These are phyloP conservation scores for Tachystola acroxantha DNA, from an alignment of 2,888 invertebrate genomes.

Conservation along the genomic window DNA sequence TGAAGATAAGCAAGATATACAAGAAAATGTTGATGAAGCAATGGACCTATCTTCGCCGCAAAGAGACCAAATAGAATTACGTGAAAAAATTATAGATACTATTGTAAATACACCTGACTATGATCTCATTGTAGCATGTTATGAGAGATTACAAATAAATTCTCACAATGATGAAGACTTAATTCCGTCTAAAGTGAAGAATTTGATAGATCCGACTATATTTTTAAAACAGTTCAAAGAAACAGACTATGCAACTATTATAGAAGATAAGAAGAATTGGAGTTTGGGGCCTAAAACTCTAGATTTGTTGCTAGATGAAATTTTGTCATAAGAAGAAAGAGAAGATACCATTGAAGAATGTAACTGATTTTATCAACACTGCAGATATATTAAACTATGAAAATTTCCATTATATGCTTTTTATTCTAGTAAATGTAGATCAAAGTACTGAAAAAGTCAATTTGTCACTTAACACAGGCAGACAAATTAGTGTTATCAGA, in stretches of 20 bases:
- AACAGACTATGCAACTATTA: constrained; percentile 70
- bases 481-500: too few species aligned
- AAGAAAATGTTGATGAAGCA: background rate
- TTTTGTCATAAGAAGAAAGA: constrained; percentile 18
- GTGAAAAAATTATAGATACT: constrained; percentile 66
- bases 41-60: constrained; percentile 1
- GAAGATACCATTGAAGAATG: background rate
- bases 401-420: too few species aligned
- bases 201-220: constrained; percentile 22
- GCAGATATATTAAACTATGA: too few species aligned
- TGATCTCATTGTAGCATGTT: constrained; percentile 73
- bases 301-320: constrained; percentile 20
- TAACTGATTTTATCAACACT: too few species aligned
- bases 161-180: constrained; percentile 13
- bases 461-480: too few species aligned
- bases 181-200: constrained; percentile 9
- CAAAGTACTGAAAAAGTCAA: too few species aligned
- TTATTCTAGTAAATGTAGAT: too few species aligned
- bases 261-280: constrained; percentile 78
- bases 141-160: constrained; percentile 39
- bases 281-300: constrained; percentile 75
- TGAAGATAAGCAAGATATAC: background rate
- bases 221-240: constrained; percentile 35
- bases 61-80: background rate
- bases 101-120: constrained; percentile 75